Percentiles rank a stretch among this genome's conserved stretches.
phyloP scores from a whole-genome alignment of 2,888 invertebrate species.

The Drosophila fulvimacula region DNA sequence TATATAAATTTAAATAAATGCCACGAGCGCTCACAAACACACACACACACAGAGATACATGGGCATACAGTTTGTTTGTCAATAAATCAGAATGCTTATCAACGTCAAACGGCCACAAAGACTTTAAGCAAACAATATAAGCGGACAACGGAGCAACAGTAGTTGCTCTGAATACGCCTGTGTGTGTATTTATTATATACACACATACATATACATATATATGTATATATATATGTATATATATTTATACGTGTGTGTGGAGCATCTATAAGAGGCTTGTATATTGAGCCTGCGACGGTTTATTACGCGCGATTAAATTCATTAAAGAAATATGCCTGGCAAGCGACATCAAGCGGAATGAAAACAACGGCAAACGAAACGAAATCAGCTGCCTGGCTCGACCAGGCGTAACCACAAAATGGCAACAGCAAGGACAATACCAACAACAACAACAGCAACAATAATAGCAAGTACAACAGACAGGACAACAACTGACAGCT shows the following conservation, averaged over 20 bases:
- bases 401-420: conserved; percentile 47
- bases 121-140: conserved; percentile 67
- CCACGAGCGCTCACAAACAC: conserved; percentile 30
- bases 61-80: conserved; percentile 69
- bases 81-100: conserved; percentile 84
- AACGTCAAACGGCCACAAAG: conserved; percentile 79
- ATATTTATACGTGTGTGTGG: conserved; percentile 11
- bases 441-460: conserved; percentile 33
- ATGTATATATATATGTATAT: neutral
- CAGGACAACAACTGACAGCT: conserved; percentile 57
- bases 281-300: conserved; percentile 64
- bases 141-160: conserved; percentile 44
- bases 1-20: conserved; percentile 78
- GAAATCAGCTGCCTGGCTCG: conserved; percentile 37
- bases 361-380: conserved; percentile 39
- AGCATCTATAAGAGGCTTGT: conserved; percentile 43
- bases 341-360: conserved; percentile 54
- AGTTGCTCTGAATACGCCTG: conserved; percentile 6
- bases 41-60: conserved; percentile 16
- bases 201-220: too few species aligned
- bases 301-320: conserved; percentile 82
- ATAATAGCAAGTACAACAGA: conserved; percentile 6
- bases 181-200: conserved; percentile 13
- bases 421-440: conserved; percentile 40
- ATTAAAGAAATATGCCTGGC: conserved; percentile 77